Evolutionary conservation across 1,140 invertebrate genomes (phyloP).

Genomic region (Drosophila novamexicana): DNA sequence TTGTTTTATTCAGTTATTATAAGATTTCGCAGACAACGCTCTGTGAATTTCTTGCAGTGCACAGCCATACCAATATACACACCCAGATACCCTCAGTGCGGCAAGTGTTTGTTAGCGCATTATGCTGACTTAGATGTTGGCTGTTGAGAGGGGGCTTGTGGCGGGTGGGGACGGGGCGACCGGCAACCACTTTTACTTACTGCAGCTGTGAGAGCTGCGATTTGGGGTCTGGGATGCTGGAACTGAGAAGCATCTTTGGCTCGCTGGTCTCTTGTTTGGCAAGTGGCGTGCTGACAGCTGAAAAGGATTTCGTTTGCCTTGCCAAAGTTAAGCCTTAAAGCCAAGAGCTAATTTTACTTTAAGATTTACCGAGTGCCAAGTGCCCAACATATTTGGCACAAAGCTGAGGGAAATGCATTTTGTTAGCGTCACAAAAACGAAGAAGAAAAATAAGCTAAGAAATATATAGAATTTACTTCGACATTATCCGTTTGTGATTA

Average conservation of each 20-base stretch:
- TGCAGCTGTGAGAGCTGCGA: constrained; percentile 40
- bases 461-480: constrained; percentile 27
- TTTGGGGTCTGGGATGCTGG: not conserved
- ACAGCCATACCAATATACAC: constrained; percentile 11
- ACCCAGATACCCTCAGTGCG: constrained; percentile 39
- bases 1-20: constrained; percentile 9
- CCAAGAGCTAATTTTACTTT: constrained; percentile 82
- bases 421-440: not conserved
- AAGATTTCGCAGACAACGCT: not conserved
- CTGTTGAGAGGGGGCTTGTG: not conserved
- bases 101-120: constrained; percentile 80
- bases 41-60: constrained; percentile 30
- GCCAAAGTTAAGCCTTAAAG: constrained; percentile 83
- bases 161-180: constrained; percentile 13
- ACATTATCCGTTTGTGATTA: constrained; percentile 83
- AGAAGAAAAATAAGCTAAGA: not conserved
- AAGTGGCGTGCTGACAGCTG: constrained; percentile 81
- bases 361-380: constrained; percentile 63
- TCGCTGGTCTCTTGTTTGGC: constrained; percentile 64
- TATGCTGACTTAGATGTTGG: constrained; percentile 77
- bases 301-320: constrained; percentile 79
- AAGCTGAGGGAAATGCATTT: constrained; percentile 56
- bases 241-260: constrained; percentile 6
- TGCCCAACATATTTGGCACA: constrained; percentile 47
- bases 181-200: constrained; percentile 76